Evolutionary conservation across 2,797 vertebrate species (phyloP).

Genomic region (Gadopsis marmoratus): DNA sequence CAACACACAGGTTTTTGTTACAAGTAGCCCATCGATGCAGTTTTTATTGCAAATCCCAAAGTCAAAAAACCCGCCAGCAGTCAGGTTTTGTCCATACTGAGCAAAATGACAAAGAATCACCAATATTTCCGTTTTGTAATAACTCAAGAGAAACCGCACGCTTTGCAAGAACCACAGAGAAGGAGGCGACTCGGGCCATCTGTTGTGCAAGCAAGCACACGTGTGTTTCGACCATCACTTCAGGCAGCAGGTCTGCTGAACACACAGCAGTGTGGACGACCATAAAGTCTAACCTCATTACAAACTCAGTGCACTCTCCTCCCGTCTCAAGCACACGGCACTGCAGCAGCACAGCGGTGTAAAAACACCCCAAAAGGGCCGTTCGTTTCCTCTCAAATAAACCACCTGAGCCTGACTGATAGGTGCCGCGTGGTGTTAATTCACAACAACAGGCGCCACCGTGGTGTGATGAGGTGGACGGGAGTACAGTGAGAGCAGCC

Average conservation of each 20-base stretch:
- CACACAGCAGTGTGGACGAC: conserved; percentile 48
- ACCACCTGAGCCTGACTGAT: conserved; percentile 77
- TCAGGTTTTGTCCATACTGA: conserved; percentile 17
- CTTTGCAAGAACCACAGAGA: conserved; percentile 4
- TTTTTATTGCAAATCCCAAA: conserved; percentile 60
- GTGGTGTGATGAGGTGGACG: conserved; percentile 60
- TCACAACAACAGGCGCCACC: conserved; percentile 69
- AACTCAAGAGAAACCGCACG: background rate
- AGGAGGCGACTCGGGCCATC: conserved; percentile 38
- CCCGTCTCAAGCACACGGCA: conserved; percentile 58
- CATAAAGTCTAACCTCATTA: conserved; percentile 68
- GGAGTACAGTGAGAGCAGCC: conserved; percentile 51
- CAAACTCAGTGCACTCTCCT: conserved; percentile 53
- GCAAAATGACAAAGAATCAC: conserved; percentile 21
- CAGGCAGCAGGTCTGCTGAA: conserved; percentile 32
- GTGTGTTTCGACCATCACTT: conserved; percentile 60
- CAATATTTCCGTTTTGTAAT: background rate
- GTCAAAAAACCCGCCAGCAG: conserved; percentile 36
- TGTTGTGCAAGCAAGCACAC: conserved; percentile 59
- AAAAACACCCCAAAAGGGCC: conserved; percentile 55
- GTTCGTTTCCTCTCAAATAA: conserved; percentile 76
- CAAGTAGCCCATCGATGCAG: conserved; percentile 36
- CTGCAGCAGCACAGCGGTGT: conserved; percentile 54
- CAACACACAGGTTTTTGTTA: conserved; percentile 53
- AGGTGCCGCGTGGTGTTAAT: conserved; percentile 73